phyloP scores from a whole-genome alignment of 2,888 invertebrate genomes.

The Nemotelus nigrinus region DNA sequence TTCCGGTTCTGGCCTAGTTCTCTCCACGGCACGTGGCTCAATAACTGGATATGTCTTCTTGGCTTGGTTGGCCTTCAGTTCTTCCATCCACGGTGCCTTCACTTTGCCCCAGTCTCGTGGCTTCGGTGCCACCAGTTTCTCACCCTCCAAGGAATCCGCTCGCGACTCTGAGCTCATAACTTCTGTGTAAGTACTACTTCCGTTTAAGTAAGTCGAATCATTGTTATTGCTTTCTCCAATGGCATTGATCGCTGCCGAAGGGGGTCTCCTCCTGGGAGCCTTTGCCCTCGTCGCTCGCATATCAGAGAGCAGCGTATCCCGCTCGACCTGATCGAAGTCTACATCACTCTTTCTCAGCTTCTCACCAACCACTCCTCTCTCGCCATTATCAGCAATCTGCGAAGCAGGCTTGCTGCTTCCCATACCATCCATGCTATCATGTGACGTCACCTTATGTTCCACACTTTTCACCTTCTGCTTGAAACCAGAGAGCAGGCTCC shows the following conservation, averaged over 20 bases:
- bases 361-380: conserved; percentile 55
- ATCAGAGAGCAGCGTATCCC: conserved; percentile 71
- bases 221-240: conserved; percentile 59
- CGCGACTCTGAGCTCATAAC: background rate
- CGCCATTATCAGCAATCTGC: conserved; percentile 55
- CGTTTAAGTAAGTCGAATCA: conserved; percentile 60
- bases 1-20: conserved; percentile 26
- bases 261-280: conserved; percentile 71
- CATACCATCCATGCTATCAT: conserved; percentile 66
- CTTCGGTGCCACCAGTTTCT: conserved; percentile 70
- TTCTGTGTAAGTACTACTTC: conserved; percentile 53
- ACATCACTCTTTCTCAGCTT: conserved; percentile 60
- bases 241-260: conserved; percentile 66
- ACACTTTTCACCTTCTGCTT: conserved; percentile 70
- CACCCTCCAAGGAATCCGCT: conserved; percentile 43
- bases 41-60: conserved; percentile 62
- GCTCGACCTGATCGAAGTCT: conserved; percentile 75
- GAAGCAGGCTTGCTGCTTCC: conserved; percentile 64
- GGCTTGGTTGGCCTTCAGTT: conserved; percentile 79
- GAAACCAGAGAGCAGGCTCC: conserved; percentile 71
- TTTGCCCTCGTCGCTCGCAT: conserved; percentile 70
- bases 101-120: conserved; percentile 78
- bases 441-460: conserved; percentile 67
- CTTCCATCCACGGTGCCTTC: conserved; percentile 83
- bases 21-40: conserved; percentile 56